phyloP scores from a whole-genome alignment of 2,113 vertebrate genomes.

The Clarias batrachus region DNA sequence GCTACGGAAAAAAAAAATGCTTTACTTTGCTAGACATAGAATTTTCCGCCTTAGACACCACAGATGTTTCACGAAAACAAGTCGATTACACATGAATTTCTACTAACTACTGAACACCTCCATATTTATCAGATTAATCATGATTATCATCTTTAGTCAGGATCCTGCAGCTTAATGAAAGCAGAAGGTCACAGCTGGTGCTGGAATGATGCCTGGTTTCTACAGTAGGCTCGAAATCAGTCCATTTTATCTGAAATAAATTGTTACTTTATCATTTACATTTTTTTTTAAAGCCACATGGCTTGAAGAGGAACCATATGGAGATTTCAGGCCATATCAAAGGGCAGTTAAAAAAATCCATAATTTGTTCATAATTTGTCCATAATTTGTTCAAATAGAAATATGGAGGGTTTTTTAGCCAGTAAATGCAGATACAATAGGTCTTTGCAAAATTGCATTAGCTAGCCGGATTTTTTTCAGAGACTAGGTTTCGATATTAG shows the following conservation, averaged over 20 bases:
- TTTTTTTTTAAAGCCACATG: neutral
- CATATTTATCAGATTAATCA: slow-evolving; percentile 27
- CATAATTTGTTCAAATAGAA: neutral
- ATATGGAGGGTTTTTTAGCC: neutral
- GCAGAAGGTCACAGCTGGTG: slow-evolving; percentile 34
- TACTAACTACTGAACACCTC: neutral
- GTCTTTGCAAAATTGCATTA: neutral
- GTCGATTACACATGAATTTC: neutral
- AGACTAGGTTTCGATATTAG: neutral
- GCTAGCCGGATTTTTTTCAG: neutral
- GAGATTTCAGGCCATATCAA: too few species aligned
- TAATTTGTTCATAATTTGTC: too few species aligned
- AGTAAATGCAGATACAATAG: neutral
- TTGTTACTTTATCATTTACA: neutral
- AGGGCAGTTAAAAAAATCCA: neutral
- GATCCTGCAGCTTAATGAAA: slow-evolving; percentile 28
- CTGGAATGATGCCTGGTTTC: slow-evolving; percentile 16
- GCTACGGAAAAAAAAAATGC: neutral
- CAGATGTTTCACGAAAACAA: neutral
- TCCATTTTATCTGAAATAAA: neutral
- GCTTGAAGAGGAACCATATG: neutral
- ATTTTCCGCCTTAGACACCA: too few species aligned
- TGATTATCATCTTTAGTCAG: slow-evolving; percentile 5
- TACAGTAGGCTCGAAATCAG: neutral
- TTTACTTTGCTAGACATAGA: neutral